Percentiles rank a stretch among this genome's conserved stretches.
phyloP scores from a whole-genome alignment of 1,140 invertebrate genomes.

The Bombus confusus region DNA sequence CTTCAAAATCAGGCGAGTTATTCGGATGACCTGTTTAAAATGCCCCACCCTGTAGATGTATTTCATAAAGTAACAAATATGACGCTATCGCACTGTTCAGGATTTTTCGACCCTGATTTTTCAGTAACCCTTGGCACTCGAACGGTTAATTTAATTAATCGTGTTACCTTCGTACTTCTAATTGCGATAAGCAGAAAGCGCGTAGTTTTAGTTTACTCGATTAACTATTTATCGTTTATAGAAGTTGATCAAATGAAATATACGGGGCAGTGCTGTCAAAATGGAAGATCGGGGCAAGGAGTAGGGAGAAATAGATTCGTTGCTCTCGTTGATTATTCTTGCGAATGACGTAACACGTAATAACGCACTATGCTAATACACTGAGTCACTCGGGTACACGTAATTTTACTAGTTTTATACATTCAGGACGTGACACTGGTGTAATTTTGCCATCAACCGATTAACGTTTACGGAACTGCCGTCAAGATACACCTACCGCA shows the following conservation, averaged over 20 bases:
- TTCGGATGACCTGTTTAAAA: no score
- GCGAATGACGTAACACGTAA: conserved; percentile 36
- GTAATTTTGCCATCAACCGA: conserved; percentile 46
- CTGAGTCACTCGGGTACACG: conserved; percentile 36
- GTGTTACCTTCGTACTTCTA: no score
- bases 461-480: conserved; percentile 24
- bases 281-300: neutral
- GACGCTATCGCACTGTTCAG: no score
- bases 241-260: neutral
- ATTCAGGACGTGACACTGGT: conserved; percentile 27
- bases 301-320: neutral
- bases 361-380: conserved; percentile 34
- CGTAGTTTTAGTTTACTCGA: neutral
- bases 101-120: no score
- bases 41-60: no score
- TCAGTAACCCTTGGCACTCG: no score
- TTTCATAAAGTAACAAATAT: no score
- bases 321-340: conserved; percentile 7
- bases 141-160: no score
- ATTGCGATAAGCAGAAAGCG: neutral
- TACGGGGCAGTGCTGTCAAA: neutral
- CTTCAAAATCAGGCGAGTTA: no score
- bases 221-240: neutral
- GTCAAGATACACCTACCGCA: conserved; percentile 1
- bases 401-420: conserved; percentile 41